Conservation (phyloP, 2,888 invertebrate species). For the Tanytarsus gracilentus region DNA sequence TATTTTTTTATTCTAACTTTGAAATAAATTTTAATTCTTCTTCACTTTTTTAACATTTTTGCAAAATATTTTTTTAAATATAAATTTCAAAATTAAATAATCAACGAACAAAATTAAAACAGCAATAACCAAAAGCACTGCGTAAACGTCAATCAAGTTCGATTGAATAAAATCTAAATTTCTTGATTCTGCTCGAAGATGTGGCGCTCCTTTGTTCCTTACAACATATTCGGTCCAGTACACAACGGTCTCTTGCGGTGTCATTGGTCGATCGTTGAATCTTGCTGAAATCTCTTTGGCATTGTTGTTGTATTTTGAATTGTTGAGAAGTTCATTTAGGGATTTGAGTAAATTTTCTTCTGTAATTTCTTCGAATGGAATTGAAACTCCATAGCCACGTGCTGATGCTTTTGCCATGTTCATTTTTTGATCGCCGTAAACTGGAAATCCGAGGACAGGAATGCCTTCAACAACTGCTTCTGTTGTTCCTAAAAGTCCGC, state of each 20-base stretch:
- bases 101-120: neutral
- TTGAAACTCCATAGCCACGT: slow-evolving; percentile 37
- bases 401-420: slow-evolving; percentile 36
- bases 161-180: neutral
- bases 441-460: slow-evolving; percentile 42
- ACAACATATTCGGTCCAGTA: slow-evolving; percentile 32
- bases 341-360: slow-evolving; percentile 34
- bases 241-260: slow-evolving; percentile 30
- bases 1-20: too few relatives aligned
- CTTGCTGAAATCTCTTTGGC: slow-evolving; percentile 27
- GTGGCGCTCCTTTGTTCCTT: slow-evolving; percentile 31
- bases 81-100: neutral
- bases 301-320: slow-evolving; percentile 33
- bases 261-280: slow-evolving; percentile 29
- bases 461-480: slow-evolving; percentile 44
- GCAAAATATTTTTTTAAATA: neutral
- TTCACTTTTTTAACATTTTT: neutral
- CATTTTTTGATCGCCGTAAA: slow-evolving; percentile 39
- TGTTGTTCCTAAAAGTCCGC: slow-evolving; percentile 45
- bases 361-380: slow-evolving; percentile 34
- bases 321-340: slow-evolving; percentile 34
- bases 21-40: neutral
- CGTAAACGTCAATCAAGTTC: neutral
- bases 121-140: neutral
- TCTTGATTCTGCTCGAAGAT: slow-evolving; percentile 22